These are phyloP conservation scores for Proteles cristata DNA, from an alignment of 2,113 vertebrate species.

Conservation along the genomic window DNA sequence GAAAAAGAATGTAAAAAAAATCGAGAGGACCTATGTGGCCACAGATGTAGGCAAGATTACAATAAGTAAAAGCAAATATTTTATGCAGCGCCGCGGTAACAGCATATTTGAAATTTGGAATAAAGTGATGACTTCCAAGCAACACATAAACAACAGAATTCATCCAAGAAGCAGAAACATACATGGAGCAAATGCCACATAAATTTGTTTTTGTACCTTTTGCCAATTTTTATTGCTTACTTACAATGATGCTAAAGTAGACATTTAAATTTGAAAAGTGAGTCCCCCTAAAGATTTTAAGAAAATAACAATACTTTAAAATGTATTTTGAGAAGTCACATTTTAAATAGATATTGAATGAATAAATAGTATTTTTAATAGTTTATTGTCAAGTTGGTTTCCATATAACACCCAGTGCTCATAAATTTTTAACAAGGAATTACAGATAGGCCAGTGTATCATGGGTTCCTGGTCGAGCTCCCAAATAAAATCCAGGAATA, in stretches of 20 bases:
- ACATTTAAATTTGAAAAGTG: slow-evolving; percentile 2
- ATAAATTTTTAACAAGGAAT: neutral
- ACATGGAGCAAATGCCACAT: neutral
- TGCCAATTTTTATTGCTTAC: neutral
- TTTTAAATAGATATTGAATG: neutral
- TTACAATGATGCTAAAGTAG: neutral
- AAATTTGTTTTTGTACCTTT: neutral
- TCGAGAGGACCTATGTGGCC: neutral
- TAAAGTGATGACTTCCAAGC: neutral
- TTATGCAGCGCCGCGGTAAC: neutral
- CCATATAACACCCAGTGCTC: too few species aligned
- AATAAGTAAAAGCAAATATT: neutral
- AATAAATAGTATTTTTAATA: neutral
- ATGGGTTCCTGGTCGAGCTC: neutral
- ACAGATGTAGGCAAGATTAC: neutral
- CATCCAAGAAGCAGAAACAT: neutral
- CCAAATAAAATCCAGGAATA: neutral
- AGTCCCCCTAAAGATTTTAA: neutral
- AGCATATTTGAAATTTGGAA: slow-evolving; percentile 15
- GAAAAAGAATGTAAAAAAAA: slow-evolving; percentile 2
- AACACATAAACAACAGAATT: neutral
- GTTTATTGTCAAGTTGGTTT: too few species aligned
- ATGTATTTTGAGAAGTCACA: neutral
- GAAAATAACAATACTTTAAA: neutral
- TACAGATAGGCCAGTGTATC: neutral